Base-by-base conservation (phyloP, 2,113 vertebrate species). In the Bagarius yarrelli region DNA sequence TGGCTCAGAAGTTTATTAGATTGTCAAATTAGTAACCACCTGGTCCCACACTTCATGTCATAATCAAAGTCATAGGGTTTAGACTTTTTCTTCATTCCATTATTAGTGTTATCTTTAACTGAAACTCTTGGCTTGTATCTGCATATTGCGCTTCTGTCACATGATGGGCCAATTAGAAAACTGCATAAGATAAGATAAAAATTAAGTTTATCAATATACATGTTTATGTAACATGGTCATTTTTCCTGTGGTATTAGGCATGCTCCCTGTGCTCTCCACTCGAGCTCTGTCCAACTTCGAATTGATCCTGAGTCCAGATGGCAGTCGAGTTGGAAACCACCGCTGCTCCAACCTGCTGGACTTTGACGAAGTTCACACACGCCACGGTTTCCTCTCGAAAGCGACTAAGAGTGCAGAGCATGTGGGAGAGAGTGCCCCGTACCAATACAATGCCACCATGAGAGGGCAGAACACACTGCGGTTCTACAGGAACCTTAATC, bases 341-440 rank as follows among this genome's bases (percentile, higher is more conserved):
- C 96, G 93, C 79, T 99, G 97, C 89, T 99, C 97, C 84, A 99
- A 98, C 89, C 86, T 99, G 72, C 86, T 97, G 57, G 95, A 98
- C 87, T 93, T 93, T 81, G 90, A 89, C 0, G 96, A 98, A 93
- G 95, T 98, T 61, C 94, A 89, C 87, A 98, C 97, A 1, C 94
- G 92, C 74, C 93, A 98, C 13, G 90, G 96, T 23, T 99, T 99
- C 89, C 86, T 98, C 87, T 96, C 94, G 0, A 87, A 94, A 0
- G 88, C 88, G n/a, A 94, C 90, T 0, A 93, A 88, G 77, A 94
- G 91, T 81, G 84, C 92, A 0, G 93, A 94, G 77, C 90, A 93
- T 57, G 85, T 93, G 71, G 95, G 94, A 12, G 95, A 96, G 83
- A 87, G 92, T 0, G 91, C 90, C 70, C 95, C 96, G 0, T 96